phyloP scores from a whole-genome alignment of 2,888 invertebrate species.

The Leistus spinibarbis region DNA sequence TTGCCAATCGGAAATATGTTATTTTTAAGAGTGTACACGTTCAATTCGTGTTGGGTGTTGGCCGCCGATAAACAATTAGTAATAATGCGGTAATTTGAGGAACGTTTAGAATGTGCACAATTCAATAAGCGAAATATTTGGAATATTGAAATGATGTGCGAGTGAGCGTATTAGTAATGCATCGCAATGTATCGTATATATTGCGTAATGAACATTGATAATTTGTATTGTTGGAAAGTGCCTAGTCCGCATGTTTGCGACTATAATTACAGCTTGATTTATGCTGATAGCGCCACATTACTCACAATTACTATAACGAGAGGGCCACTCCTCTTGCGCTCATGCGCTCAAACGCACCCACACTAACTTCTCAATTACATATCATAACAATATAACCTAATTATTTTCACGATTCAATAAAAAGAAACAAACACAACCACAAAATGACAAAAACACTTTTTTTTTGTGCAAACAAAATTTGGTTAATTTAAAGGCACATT shows the following conservation, averaged over 20 bases:
- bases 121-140: not conserved
- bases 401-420: too few species aligned
- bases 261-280: conserved; percentile 57
- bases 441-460: not conserved
- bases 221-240: conserved; percentile 48
- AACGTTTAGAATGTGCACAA: not conserved
- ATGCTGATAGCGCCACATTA: conserved; percentile 54
- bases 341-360: not conserved
- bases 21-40: not conserved
- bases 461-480: not conserved
- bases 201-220: conserved; percentile 55
- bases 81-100: not conserved
- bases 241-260: conserved; percentile 54
- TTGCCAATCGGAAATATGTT: too few species aligned
- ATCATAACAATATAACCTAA: not conserved
- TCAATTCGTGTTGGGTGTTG: not conserved
- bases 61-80: not conserved
- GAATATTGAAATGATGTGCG: conserved; percentile 6
- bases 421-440: too few species aligned
- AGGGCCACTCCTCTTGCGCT: conserved; percentile 50
- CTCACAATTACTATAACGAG: conserved; percentile 57
- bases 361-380: not conserved
- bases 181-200: conserved; percentile 38
- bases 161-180: conserved; percentile 21
- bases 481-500: too few species aligned